phyloP scores from a whole-genome alignment of 2,113 vertebrate genomes.

The Thermophis baileyi region DNA sequence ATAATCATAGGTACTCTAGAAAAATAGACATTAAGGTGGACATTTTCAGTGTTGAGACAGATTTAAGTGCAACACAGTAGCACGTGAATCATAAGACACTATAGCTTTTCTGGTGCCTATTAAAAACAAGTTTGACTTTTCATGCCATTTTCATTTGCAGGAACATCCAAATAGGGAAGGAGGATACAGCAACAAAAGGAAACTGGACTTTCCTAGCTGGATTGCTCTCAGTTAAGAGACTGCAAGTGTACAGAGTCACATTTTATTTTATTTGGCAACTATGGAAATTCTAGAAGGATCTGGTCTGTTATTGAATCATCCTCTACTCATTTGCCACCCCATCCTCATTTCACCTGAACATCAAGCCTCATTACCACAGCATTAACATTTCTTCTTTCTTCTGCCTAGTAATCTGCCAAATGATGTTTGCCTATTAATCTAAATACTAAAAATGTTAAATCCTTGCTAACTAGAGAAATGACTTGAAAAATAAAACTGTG shows the following conservation, averaged over 20 bases:
- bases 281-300: background rate
- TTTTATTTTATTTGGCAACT: background rate
- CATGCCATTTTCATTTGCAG: background rate
- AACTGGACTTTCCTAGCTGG: background rate
- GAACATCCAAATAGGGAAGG: background rate
- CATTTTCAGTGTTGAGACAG: background rate
- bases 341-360: background rate
- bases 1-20: conserved; percentile 95
- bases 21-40: background rate
- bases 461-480: background rate
- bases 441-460: background rate
- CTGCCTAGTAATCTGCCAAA: background rate
- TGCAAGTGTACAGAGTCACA: background rate
- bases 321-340: background rate
- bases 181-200: background rate
- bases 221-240: background rate
- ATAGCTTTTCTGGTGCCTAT: background rate
- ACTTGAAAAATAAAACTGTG: background rate
- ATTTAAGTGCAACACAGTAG: conserved; percentile 4
- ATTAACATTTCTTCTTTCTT: background rate
- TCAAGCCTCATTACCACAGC: background rate
- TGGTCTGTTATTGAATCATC: background rate
- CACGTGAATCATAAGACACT: conserved; percentile 4
- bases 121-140: background rate
- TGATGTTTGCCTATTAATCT: background rate